These are phyloP conservation scores for Apamea anceps DNA, from an alignment of 2,888 invertebrate species.

Conservation along the genomic window DNA sequence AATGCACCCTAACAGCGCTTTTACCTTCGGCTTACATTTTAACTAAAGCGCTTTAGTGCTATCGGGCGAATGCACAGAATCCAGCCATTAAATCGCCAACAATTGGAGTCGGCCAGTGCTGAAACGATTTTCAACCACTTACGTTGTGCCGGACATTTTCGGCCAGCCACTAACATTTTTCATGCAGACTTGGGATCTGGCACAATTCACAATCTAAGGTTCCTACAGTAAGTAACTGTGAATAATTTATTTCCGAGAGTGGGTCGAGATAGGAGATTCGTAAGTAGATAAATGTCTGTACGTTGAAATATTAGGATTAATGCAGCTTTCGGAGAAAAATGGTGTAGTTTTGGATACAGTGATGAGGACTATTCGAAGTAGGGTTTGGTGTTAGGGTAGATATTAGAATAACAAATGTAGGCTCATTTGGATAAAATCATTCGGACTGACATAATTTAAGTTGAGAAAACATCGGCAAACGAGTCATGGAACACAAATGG, in stretches of 20 bases:
- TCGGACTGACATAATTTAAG: too few species aligned
- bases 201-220: conserved; percentile 65
- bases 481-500: too few species aligned
- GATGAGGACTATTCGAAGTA: conserved; percentile 7
- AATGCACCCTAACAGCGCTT: conserved; percentile 69
- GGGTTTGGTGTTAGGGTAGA: background rate
- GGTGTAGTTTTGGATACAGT: conserved; percentile 31
- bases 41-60: conserved; percentile 67
- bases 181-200: conserved; percentile 69
- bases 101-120: conserved; percentile 70
- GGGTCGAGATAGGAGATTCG: conserved; percentile 65
- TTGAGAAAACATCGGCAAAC: background rate
- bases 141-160: conserved; percentile 72
- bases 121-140: conserved; percentile 79
- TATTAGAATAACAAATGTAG: background rate
- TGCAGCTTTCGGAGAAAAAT: conserved; percentile 53
- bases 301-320: conserved; percentile 66
- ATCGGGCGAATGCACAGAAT: conserved; percentile 69
- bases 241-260: conserved; percentile 65
- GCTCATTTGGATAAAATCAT: background rate
- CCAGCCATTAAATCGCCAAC: conserved; percentile 74
- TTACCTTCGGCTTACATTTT: conserved; percentile 70
- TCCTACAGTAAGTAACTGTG: conserved; percentile 59
- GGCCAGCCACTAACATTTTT: conserved; percentile 74
- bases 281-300: conserved; percentile 63